Conservation (phyloP, 1,140 invertebrate genomes). For the Bombyx mandarina region DNA sequence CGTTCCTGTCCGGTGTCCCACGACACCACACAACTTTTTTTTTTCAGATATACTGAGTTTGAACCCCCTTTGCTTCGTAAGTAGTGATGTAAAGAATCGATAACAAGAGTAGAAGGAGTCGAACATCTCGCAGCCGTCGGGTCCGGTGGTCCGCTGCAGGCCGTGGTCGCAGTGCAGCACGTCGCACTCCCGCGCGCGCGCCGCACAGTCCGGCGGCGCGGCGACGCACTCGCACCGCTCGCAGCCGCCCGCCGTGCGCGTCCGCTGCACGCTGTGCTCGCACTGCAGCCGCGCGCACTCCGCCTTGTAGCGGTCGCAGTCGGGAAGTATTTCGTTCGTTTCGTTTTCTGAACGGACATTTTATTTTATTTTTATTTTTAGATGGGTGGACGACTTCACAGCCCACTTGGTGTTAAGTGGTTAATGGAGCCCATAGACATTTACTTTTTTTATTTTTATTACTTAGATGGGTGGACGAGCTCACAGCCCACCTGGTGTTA, state of each 20-base stretch:
- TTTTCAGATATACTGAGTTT: too few species aligned
- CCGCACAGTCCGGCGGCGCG: constrained; percentile 32
- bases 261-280: constrained; percentile 83
- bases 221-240: constrained; percentile 79
- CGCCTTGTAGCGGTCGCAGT: constrained; percentile 71
- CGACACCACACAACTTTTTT: too few species aligned
- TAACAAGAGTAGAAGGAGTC: not conserved
- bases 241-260: constrained; percentile 76
- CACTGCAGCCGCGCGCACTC: constrained; percentile 77
- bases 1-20: too few species aligned
- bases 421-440: too few species aligned
- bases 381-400: not conserved
- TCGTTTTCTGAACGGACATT: not conserved
- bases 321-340: constrained; percentile 26
- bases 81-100: too few species aligned
- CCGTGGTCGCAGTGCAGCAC: constrained; percentile 82
- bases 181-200: constrained; percentile 65
- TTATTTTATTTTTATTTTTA: too few species aligned
- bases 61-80: too few species aligned
- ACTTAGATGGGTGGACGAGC: not conserved
- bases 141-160: constrained; percentile 75
- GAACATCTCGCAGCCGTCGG: constrained; percentile 79
- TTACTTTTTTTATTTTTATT: too few species aligned
- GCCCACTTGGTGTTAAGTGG: too few species aligned
- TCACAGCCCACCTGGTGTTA: too few species aligned